Conservation (phyloP, 2,888 invertebrate genomes). For the Buathra laborator region DNA sequence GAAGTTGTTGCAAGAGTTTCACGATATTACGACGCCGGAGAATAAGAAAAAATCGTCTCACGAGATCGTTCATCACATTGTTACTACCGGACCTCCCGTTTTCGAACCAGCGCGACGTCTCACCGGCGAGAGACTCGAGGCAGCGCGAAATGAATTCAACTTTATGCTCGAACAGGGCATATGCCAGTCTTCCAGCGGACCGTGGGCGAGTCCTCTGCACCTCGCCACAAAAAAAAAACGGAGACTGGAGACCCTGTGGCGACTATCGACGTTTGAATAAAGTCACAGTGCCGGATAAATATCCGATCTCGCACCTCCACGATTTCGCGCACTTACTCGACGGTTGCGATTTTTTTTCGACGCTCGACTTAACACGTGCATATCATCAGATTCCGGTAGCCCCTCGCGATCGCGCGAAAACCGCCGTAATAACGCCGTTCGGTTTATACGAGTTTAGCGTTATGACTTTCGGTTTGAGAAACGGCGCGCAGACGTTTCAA, state of each 20-base stretch:
- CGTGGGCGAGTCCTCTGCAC: not conserved
- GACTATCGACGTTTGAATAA: too few species aligned
- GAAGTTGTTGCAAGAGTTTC: conserved; percentile 42
- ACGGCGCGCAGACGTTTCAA: conserved; percentile 75
- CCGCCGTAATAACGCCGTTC: conserved; percentile 77
- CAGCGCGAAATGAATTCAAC: conserved; percentile 16
- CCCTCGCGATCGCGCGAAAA: conserved; percentile 75
- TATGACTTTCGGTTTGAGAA: conserved; percentile 77
- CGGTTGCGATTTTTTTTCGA: conserved; percentile 69
- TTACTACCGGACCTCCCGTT: conserved; percentile 1
- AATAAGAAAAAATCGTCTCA: not conserved
- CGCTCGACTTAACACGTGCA: conserved; percentile 64
- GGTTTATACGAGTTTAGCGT: conserved; percentile 75
- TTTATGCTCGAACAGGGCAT: conserved; percentile 8
- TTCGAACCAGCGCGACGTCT: conserved; percentile 20
- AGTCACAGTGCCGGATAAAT: conserved; percentile 75
- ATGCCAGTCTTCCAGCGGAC: not conserved
- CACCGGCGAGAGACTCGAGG: conserved; percentile 18
- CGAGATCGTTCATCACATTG: not conserved
- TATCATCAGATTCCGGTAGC: conserved; percentile 76
- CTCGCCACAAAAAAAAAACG: not conserved
- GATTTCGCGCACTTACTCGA: conserved; percentile 70
- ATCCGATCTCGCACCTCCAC: conserved; percentile 75
- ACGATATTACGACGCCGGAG: conserved; percentile 33
- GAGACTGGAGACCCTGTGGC: conserved; percentile 60